These are phyloP conservation scores for Euwallacea fornicatus DNA, from an alignment of 1,140 invertebrate species.

Conservation along the genomic window DNA sequence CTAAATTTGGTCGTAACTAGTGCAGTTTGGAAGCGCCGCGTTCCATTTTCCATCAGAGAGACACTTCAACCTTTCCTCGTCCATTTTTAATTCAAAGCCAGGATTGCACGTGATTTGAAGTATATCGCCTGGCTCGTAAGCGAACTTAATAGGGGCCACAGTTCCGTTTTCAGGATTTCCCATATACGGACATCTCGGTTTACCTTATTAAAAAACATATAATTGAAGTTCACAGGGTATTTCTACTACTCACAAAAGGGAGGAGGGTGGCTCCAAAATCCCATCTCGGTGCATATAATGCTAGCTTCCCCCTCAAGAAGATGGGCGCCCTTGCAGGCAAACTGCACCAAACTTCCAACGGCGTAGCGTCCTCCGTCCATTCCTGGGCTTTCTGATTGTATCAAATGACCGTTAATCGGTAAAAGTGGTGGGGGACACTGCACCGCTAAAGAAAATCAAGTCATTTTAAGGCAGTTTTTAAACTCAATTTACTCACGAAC, in stretches of 20 bases:
- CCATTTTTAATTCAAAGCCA: slow-evolving; percentile 58
- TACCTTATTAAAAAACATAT: slow-evolving; percentile 57
- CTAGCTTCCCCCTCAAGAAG: slow-evolving; percentile 75
- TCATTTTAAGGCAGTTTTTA: background rate
- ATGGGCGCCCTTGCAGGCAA: slow-evolving; percentile 71
- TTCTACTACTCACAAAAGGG: slow-evolving; percentile 67
- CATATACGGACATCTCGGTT: slow-evolving; percentile 72
- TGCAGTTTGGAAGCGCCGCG: slow-evolving; percentile 55
- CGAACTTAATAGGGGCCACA: slow-evolving; percentile 72
- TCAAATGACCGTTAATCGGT: slow-evolving; percentile 71
- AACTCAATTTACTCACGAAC: slow-evolving; percentile 58
- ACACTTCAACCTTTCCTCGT: slow-evolving; percentile 54
- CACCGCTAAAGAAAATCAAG: slow-evolving; percentile 64
- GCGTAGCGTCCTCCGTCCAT: slow-evolving; percentile 62
- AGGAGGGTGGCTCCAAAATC: slow-evolving; percentile 83
- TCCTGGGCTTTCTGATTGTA: slow-evolving; percentile 57
- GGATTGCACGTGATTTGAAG: slow-evolving; percentile 71
- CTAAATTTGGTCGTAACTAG: slow-evolving; percentile 46
- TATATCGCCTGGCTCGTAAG: slow-evolving; percentile 74
- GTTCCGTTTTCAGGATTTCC: slow-evolving; percentile 72
- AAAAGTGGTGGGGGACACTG: slow-evolving; percentile 72
- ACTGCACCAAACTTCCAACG: slow-evolving; percentile 78
- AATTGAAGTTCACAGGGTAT: slow-evolving; percentile 17
- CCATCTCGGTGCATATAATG: slow-evolving; percentile 82
- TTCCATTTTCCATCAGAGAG: slow-evolving; percentile 58